Evolutionary conservation across 2,888 invertebrate genomes (phyloP), one percentile per base, ranked within the genome.

Genomic region (Vandiemenella viatica): DNA sequence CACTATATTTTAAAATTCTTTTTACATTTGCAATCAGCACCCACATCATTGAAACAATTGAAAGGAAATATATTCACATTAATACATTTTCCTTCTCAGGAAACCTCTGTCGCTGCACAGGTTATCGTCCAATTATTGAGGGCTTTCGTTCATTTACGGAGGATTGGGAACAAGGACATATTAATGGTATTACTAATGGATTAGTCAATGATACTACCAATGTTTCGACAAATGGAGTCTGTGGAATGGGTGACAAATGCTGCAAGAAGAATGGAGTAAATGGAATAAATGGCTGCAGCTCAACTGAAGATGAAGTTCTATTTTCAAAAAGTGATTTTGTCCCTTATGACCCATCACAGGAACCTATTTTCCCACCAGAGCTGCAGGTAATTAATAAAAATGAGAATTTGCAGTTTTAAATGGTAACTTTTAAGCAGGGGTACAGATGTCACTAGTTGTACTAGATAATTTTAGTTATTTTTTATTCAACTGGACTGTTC

Each of bases 361-460:
- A 93, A 66, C 81, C 86, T 2, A 92, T 93, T 57, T 95, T 92
- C 62, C 93, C 93, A 15, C 86, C 91, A 4, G 91, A 91, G 63
- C 67, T 93, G 47, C 79, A 79, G 62, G 62, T 85, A 49, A 51
- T 45, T 46, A 4, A 13, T 32, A 13, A 32, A 32, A 13, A 4
- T n/a, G n/a, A n/a, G n/a, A n/a, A n/a, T n/a, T n/a, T n/a, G n/a
- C n/a, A n/a, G n/a, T n/a, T n/a, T n/a, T n/a, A n/a, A n/a, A n/a
- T n/a, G n/a, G n/a, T n/a, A n/a, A n/a, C n/a, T n/a, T n/a, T n/a
- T n/a, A n/a, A n/a, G n/a, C n/a, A n/a, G n/a, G n/a, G n/a, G n/a
- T n/a, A n/a, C n/a, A n/a, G n/a, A n/a, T n/a, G n/a, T n/a, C n/a
- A n/a, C n/a, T n/a, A n/a, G n/a, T n/a, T n/a, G n/a, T n/a, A n/a